phyloP scores from a whole-genome alignment of 2,888 invertebrate species.

The Bugulina stolonifera region DNA sequence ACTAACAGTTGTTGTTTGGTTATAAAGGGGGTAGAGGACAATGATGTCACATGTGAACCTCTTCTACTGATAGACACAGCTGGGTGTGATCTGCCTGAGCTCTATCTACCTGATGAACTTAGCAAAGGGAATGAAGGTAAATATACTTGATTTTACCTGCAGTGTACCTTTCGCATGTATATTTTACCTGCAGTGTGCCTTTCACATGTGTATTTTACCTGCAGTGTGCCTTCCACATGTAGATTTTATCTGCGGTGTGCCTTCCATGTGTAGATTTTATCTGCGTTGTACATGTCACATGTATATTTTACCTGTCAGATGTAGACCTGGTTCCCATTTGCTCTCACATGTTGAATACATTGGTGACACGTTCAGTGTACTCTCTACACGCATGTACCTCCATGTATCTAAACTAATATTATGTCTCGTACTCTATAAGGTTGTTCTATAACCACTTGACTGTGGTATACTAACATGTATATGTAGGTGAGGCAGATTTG shows the following conservation, averaged over 20 bases:
- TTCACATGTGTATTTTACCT: not conserved
- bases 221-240: not conserved
- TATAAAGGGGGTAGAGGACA: constrained; percentile 47
- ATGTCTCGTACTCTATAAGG: too few species aligned
- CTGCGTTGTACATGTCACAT: too few species aligned
- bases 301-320: too few species aligned
- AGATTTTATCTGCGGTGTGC: not conserved
- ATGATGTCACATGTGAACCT: constrained; percentile 50
- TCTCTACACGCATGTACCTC: too few species aligned
- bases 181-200: not conserved
- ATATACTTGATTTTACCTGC: not conserved
- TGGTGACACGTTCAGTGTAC: too few species aligned
- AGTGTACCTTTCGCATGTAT: not conserved
- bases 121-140: constrained; percentile 56
- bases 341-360: too few species aligned
- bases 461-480: too few species aligned
- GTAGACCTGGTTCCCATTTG: too few species aligned
- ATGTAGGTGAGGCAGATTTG: constrained; percentile 57
- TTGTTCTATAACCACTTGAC: too few species aligned
- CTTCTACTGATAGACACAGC: constrained; percentile 58
- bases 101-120: constrained; percentile 52
- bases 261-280: not conserved
- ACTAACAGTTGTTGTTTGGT: too few species aligned
- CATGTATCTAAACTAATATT: too few species aligned
- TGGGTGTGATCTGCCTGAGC: constrained; percentile 57